Evolutionary conservation across 2,113 vertebrate species (phyloP), one percentile per base, ranked within the genome.

Genomic region (Hippocampus mohnikei): DNA sequence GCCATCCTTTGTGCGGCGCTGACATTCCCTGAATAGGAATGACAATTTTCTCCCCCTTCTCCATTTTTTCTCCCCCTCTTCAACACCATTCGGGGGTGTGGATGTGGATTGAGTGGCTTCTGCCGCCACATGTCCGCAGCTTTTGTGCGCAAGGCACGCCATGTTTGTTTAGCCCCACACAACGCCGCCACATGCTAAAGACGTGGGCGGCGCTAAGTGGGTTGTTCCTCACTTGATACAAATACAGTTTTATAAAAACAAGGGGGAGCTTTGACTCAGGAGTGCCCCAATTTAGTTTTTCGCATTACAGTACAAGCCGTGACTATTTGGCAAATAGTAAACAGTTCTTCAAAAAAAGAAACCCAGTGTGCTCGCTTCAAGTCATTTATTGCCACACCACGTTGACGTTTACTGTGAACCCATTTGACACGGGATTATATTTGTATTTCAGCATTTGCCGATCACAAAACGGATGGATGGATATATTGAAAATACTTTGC

Each of bases 21-120:
- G 91, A 92, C 91, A 91, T 81, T 79, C 79, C 8, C 41, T 92
- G 88, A 93, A 93, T 92, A 55, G 91, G 82, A 85, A 86, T 91
- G 89, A 83, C 86, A 86, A 81, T 76, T 77, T 60, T 69, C 78
- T 48, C 75, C 74, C 79, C 83, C 72, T 76, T 67, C 81, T 79
- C 81, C 78, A 79, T 85, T 79, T 48, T 74, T 20, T 75, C 76
- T 67, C 75, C 76, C 76, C 70, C 75, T 77, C 80, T 85, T 85
- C 72, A 52, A 44, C 65, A 29, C 5, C 71, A 62, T 62, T 76
- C 63, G 69, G 71, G 66, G 63, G 60, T 25, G 71, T 68, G 76
- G 66, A 25, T 3, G 44, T 37, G 75, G 70, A 82, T 81, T 82
- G 84, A 74, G 82, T 71, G 82, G 85, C 83, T 72, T 84, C 86